These are phyloP conservation scores for Tuta absoluta DNA, from an alignment of 2,888 invertebrate genomes.

Conservation along the genomic window DNA sequence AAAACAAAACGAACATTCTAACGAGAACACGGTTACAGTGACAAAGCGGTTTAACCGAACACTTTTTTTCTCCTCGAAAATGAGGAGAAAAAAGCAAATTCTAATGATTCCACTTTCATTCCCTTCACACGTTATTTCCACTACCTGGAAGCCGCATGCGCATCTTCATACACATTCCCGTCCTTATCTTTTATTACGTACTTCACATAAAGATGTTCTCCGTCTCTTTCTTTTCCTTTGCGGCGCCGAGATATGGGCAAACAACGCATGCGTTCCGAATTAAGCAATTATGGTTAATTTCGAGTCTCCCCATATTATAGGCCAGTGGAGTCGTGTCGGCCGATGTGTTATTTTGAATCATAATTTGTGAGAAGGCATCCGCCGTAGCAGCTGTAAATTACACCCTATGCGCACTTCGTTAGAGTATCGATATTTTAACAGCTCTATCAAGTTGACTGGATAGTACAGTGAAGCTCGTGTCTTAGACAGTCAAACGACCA, in stretches of 20 bases:
- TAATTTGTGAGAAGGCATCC: constrained; percentile 80
- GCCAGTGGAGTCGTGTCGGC: constrained; percentile 60
- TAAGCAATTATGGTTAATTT: constrained; percentile 82
- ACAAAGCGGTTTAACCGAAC: constrained; percentile 48
- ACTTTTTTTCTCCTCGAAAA: constrained; percentile 46
- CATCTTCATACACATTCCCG: constrained; percentile 39
- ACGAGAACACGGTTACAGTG: constrained; percentile 36
- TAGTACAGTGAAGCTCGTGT: no score
- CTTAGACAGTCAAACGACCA: no score
- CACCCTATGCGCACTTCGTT: constrained; percentile 37
- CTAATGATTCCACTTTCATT: constrained; percentile 69
- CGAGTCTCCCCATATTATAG: constrained; percentile 73
- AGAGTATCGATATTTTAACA: constrained; percentile 22
- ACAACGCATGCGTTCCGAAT: constrained; percentile 72
- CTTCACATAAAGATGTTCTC: constrained; percentile 36
- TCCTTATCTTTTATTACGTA: constrained; percentile 48
- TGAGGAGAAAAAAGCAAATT: constrained; percentile 54
- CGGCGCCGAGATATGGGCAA: constrained; percentile 62
- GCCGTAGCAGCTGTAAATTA: constrained; percentile 79
- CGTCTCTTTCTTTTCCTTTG: constrained; percentile 56
- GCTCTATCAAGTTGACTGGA: neutral
- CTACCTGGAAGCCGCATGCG: constrained; percentile 66
- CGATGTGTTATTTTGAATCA: constrained; percentile 79
- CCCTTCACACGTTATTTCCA: constrained; percentile 71
- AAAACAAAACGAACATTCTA: constrained; percentile 12